These are phyloP conservation scores for Calameuta pallipes DNA, from an alignment of 2,888 invertebrate species.

Conservation along the genomic window DNA sequence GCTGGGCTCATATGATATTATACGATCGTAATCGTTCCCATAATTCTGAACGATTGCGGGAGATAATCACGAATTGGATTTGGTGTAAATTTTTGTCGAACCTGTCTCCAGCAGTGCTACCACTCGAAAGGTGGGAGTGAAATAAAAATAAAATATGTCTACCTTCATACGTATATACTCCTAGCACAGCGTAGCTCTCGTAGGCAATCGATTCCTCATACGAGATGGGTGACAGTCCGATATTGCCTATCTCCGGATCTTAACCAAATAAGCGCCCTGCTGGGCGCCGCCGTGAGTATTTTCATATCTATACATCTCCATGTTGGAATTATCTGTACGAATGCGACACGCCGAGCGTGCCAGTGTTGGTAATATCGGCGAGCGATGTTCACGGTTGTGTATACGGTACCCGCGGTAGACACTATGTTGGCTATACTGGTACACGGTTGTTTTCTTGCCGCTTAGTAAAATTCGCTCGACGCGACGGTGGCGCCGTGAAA, in stretches of 20 bases:
- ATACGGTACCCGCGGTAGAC: constrained; percentile 9
- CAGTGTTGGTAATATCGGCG: constrained; percentile 13
- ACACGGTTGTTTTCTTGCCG: neutral
- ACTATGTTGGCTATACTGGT: neutral
- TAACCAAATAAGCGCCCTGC: constrained; percentile 26
- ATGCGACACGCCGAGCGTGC: constrained; percentile 8
- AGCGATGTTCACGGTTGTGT: constrained; percentile 23
- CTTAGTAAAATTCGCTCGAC: neutral
- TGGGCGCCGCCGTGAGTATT: constrained; percentile 22
- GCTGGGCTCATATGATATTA: neutral
- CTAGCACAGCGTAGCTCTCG: neutral
- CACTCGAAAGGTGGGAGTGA: neutral
- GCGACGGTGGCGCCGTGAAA: neutral
- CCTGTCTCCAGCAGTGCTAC: neutral
- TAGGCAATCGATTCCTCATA: constrained; percentile 23
- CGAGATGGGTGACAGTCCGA: constrained; percentile 20
- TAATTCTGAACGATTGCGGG: neutral
- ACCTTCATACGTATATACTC: neutral
- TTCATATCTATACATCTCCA: constrained; percentile 26
- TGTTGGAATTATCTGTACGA: constrained; percentile 24
- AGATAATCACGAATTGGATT: neutral
- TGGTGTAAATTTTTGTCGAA: neutral
- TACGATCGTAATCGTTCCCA: neutral
- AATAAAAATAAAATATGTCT: neutral
- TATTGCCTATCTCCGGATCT: constrained; percentile 23